Percentiles rank a stretch among this genome's conserved stretches.
Evolutionary conservation across 2,888 invertebrate species (phyloP).

Genomic region (Onthophagus sagittarius): DNA sequence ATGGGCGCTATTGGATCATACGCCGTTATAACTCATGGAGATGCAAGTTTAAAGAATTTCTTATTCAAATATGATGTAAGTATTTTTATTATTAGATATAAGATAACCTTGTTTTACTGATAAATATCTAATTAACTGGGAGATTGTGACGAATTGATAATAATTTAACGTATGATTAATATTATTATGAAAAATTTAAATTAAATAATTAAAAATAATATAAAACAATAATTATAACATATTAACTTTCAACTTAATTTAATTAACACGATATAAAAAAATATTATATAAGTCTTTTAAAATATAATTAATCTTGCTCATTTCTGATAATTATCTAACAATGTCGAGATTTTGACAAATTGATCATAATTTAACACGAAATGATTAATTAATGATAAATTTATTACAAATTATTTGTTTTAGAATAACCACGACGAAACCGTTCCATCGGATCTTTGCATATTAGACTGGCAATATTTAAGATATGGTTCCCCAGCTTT

Average conservation of each 20-base stretch:
- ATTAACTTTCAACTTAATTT: too few relatives aligned
- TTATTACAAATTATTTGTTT: background rate
- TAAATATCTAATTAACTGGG: too few relatives aligned
- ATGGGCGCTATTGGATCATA: slow-evolving; percentile 28
- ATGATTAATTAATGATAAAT: background rate
- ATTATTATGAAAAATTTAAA: too few relatives aligned
- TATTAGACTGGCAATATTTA: slow-evolving; percentile 37
- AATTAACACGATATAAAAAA: too few relatives aligned
- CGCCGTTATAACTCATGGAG: slow-evolving; percentile 35
- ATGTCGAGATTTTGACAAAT: too few relatives aligned
- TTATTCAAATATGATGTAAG: slow-evolving; percentile 34
- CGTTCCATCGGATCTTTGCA: slow-evolving; percentile 32
- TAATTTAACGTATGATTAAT: background rate
- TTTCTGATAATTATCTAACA: too few relatives aligned
- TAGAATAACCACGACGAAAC: slow-evolving; percentile 24
- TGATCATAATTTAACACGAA: background rate
- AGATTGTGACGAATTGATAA: background rate
- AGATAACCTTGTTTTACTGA: background rate
- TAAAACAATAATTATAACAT: too few relatives aligned
- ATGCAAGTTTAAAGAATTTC: slow-evolving; percentile 35
- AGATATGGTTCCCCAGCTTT: slow-evolving; percentile 33
- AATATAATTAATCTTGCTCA: too few relatives aligned
- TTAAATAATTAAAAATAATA: too few relatives aligned
- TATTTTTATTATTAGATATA: background rate
- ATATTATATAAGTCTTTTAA: too few relatives aligned